Percentiles rank a stretch among this genome's conserved stretches.
Conservation (phyloP, 2,888 invertebrate genomes). For the Crematogaster levior region DNA sequence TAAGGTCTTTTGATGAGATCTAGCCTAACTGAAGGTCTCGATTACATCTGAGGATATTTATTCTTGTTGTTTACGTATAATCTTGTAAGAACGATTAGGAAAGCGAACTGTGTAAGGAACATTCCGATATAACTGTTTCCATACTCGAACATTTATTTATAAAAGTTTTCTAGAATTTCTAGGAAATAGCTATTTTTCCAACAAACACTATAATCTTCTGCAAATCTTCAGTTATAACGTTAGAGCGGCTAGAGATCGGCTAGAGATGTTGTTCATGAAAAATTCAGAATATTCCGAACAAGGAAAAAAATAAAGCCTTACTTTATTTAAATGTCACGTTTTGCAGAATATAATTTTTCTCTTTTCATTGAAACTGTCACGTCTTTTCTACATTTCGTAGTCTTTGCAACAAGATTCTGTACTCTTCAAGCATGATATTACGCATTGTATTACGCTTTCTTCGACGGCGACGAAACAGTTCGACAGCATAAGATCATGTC, state of each 20-base stretch:
- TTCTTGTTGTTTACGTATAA: neutral
- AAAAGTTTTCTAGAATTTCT: conserved; percentile 21
- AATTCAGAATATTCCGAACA: neutral
- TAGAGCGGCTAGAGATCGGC: neutral
- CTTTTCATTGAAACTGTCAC: neutral
- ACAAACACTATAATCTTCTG: neutral
- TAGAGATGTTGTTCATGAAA: neutral
- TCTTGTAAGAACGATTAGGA: neutral
- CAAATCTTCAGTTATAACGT: conserved; percentile 8
- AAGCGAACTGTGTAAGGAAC: neutral
- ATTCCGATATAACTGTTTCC: no score
- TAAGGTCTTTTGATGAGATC: neutral
- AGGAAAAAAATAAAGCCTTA: neutral
- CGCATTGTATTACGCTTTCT: neutral
- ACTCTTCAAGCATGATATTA: neutral
- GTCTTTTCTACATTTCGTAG: neutral
- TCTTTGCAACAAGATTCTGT: neutral
- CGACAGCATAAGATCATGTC: neutral
- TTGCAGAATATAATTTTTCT: neutral
- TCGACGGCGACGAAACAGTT: neutral
- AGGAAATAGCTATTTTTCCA: neutral
- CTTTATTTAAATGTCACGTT: conserved; percentile 11
- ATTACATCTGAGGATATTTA: neutral
- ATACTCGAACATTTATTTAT: conserved; percentile 31
- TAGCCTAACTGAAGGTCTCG: neutral